Evolutionary conservation across 2,113 vertebrate species (phyloP).

Genomic region (Ascaphus truei): DNA sequence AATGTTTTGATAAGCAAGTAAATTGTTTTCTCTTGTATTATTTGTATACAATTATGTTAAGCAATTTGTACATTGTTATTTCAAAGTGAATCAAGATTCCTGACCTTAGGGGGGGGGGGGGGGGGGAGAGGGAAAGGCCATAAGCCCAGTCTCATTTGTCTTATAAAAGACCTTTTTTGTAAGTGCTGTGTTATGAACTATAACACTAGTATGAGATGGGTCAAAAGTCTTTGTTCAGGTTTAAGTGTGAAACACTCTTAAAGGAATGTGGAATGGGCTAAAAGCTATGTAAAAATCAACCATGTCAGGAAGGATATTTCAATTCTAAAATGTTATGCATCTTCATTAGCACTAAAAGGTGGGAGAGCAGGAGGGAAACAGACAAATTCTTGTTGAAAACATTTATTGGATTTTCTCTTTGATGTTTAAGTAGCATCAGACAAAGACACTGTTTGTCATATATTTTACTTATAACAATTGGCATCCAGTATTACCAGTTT

Average conservation of each 20-base stretch:
- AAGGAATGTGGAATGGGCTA: not conserved
- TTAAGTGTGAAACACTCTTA: conserved; percentile 8
- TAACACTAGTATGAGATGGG: not conserved
- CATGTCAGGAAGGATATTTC: not conserved
- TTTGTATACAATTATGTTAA: not conserved
- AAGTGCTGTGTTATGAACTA: not conserved
- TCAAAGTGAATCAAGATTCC: not conserved
- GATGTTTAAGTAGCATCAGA: not conserved
- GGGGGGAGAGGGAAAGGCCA: not conserved
- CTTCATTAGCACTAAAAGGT: conserved; percentile 20
- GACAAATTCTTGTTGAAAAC: not conserved
- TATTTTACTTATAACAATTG: not conserved
- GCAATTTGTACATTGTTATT: not conserved
- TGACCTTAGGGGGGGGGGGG: no score
- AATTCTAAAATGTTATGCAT: conserved; percentile 13
- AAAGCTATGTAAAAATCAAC: not conserved
- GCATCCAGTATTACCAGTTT: not conserved
- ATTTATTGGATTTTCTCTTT: not conserved
- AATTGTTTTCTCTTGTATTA: not conserved
- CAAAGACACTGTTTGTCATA: not conserved
- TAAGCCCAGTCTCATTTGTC: not conserved
- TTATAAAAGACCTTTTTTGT: conserved; percentile 9
- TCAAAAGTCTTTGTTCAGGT: conserved; percentile 21
- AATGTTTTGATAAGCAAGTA: not conserved
- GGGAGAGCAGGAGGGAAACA: conserved; percentile 12